Conservation (phyloP, 2,797 vertebrate species). For the Setipinna tenuifilis region DNA sequence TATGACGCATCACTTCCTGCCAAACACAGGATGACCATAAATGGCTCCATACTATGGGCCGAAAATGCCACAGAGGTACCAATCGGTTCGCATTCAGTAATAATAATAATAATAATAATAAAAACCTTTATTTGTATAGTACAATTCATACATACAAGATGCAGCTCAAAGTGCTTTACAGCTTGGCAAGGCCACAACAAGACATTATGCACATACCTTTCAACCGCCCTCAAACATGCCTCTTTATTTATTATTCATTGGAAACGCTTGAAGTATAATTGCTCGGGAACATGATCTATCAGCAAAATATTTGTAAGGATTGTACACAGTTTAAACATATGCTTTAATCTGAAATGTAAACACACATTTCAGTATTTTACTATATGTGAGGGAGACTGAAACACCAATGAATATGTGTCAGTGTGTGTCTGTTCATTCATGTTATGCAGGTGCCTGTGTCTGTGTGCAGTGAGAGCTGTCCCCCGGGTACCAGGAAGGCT, state of each 20-base stretch:
- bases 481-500: constrained; percentile 53
- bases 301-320: neutral
- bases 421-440: neutral
- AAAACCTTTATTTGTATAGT: too few relatives aligned
- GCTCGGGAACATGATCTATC: neutral
- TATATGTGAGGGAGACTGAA: neutral
- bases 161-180: too few relatives aligned
- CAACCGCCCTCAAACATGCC: too few relatives aligned
- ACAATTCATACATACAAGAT: too few relatives aligned
- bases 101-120: too few relatives aligned
- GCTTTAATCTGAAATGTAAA: neutral
- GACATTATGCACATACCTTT: too few relatives aligned
- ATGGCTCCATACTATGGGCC: constrained; percentile 64
- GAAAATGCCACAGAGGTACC: constrained; percentile 58
- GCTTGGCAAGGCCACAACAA: too few relatives aligned
- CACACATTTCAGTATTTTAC: neutral
- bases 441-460: constrained; percentile 39
- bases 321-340: neutral
- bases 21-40: constrained; percentile 57
- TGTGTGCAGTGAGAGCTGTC: constrained; percentile 52
- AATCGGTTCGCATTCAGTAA: neutral
- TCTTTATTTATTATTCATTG: neutral
- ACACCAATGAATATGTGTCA: neutral
- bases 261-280: neutral
- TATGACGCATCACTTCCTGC: constrained; percentile 68